Evolutionary conservation across 1,140 invertebrate genomes (phyloP), one percentile per base, ranked within the genome.

Genomic region (Pollicipes pollicipes): DNA sequence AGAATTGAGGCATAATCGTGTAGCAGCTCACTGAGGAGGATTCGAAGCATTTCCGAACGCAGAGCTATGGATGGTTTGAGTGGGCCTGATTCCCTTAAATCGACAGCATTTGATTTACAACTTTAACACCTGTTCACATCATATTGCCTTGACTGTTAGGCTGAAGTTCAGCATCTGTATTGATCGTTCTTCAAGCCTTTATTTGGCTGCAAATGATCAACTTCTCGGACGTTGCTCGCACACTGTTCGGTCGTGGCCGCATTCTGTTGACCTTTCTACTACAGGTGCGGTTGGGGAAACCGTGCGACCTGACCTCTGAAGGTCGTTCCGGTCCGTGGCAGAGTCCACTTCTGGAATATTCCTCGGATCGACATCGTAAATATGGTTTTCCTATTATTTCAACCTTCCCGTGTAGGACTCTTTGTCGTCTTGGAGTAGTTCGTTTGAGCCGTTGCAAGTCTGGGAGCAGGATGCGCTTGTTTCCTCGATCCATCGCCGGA

Each of bases 221-320:
- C 17, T 3, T 58, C 24, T 58, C 17, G 21, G 17, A 21, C 21
- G 45, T 21, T 21, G 45, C 17, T 58, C 45, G 45, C 24, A 21
- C 24, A 21, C 45, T 3, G 4, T 21, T 3, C 45, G 17, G 13
- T 58, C 45, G 45, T 58, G 45, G 45, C 45, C 45, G 45, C 45
- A 58, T 58, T 58, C 45, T 58, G 45, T 58, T 58, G 45, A 58
- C 45, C 45, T 58, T 24, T 58, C 45, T 58, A 58, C 45, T 58
- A 10, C 45, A 58, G 45, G 45, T 58, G 6, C 45, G 45, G 45
- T 58, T 58, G 45, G 2, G 6, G 45, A 58, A 58, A 58, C 45
- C 45, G 45, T 58, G 45, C 17, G 45, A 24, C 45, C 45, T 58
- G 45, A 58, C 45, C 45, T 13, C 13, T 3, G 13, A 17, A 21